These are phyloP conservation scores for Parapristionchus giblindavisi DNA, from an alignment of 2,888 invertebrate genomes.

Conservation along the genomic window DNA sequence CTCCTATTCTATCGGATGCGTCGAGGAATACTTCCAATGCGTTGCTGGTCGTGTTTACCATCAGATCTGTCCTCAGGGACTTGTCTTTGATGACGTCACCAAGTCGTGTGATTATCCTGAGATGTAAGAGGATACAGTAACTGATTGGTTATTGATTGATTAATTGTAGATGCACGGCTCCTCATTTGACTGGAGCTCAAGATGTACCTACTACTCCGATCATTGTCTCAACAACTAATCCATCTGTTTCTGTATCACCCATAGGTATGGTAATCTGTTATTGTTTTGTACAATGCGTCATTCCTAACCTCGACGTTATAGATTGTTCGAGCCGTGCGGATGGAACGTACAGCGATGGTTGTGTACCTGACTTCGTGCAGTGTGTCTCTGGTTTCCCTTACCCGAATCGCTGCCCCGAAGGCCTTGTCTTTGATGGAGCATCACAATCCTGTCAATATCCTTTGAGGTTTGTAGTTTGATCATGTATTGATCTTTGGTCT, in stretches of 20 bases:
- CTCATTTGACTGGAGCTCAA: not conserved
- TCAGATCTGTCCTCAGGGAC: conserved; percentile 12
- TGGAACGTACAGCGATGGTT: conserved; percentile 25
- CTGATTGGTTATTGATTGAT: not conserved
- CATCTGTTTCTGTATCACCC: not conserved
- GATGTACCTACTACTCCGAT: not conserved
- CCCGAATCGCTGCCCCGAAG: not conserved
- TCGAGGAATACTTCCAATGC: conserved; percentile 14
- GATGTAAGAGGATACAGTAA: conserved; percentile 2
- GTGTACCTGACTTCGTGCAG: not conserved
- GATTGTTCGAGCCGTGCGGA: conserved; percentile 35
- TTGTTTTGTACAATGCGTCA: not conserved
- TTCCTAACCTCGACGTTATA: not conserved
- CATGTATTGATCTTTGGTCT: not conserved
- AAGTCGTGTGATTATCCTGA: conserved; percentile 35
- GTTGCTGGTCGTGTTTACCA: not conserved
- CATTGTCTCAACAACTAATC: not conserved
- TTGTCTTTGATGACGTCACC: conserved; percentile 12
- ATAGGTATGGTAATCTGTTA: not conserved
- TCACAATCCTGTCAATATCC: conserved; percentile 6
- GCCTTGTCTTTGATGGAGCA: conserved; percentile 33
- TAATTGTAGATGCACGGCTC: not conserved
- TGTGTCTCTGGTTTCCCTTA: conserved; percentile 1
- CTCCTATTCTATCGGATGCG: conserved; percentile 1
- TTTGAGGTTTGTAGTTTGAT: not conserved